Conservation (phyloP, 2,888 invertebrate genomes). For the Rapana venosa region DNA sequence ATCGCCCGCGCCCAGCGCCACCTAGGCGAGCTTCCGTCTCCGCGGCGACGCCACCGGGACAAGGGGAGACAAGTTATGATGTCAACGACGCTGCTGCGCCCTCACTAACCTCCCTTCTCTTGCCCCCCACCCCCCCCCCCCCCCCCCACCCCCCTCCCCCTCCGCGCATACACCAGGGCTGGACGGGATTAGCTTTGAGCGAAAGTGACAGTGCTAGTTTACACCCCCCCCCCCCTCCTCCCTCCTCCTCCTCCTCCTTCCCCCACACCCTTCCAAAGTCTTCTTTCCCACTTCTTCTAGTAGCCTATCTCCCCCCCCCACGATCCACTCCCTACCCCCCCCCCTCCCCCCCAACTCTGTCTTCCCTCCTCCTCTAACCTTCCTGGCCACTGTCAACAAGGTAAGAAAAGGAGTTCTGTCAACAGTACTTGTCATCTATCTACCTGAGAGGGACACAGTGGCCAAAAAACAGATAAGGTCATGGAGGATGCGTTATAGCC, state of each 20-base stretch:
- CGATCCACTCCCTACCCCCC: background rate
- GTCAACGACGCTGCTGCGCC: constrained; percentile 31
- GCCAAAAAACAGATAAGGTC: background rate
- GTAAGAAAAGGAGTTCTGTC: background rate
- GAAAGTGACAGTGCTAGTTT: background rate
- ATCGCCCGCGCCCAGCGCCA: constrained; percentile 35
- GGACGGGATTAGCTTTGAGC: constrained; percentile 12
- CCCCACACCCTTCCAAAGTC: background rate
- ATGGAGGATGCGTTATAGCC: background rate
- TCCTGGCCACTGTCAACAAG: background rate
- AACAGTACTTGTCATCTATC: background rate
- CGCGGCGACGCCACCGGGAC: constrained; percentile 23
- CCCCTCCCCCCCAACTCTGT: background rate
- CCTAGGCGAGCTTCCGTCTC: constrained; percentile 15
- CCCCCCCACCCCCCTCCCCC: too few species aligned
- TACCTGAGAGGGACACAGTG: background rate
- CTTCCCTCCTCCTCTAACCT: background rate
- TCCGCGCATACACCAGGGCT: background rate
- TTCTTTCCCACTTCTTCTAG: background rate
- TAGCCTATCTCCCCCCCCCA: background rate
- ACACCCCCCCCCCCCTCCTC: background rate
- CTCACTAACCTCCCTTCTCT: constrained; percentile 9
- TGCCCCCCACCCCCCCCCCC: background rate
- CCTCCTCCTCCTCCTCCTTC: background rate
- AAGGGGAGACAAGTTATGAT: constrained; percentile 40